Conservation (phyloP, 2,113 vertebrate species). For the Hucho hucho region DNA sequence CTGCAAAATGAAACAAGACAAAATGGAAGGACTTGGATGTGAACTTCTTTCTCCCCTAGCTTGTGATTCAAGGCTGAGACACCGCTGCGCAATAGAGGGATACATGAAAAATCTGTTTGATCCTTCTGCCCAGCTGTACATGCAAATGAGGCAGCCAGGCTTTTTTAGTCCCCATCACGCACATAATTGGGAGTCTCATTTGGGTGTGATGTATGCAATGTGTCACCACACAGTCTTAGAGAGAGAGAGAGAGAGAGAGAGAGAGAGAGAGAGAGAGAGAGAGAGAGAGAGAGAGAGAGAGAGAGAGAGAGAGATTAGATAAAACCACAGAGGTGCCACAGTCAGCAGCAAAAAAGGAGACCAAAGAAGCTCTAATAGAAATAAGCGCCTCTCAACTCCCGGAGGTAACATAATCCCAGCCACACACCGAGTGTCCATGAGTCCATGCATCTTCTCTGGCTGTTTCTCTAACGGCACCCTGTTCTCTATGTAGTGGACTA, state of each 20-base stretch:
- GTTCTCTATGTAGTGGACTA: too few relatives aligned
- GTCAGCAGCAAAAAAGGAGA: background rate
- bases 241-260: too few relatives aligned
- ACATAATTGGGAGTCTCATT: slow-evolving; percentile 5
- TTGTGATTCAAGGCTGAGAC: slow-evolving; percentile 1
- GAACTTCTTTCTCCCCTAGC: background rate
- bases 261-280: too few relatives aligned
- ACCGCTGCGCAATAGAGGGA: background rate
- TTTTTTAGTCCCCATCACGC: background rate
- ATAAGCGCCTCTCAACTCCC: background rate
- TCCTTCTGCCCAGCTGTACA: background rate
- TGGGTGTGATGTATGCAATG: slow-evolving; percentile 15
- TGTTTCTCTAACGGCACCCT: too few relatives aligned
- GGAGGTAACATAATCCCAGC: slow-evolving; percentile 22
- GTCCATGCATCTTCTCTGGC: background rate
- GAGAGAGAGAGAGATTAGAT: background rate
- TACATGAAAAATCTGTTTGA: background rate
- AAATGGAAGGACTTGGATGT: slow-evolving; percentile 13
- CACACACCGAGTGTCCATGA: slow-evolving; percentile 10
- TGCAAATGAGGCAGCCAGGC: background rate
- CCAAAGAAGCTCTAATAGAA: slow-evolving; percentile 6
- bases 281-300: too few relatives aligned
- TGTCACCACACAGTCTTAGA: background rate
- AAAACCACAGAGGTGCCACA: slow-evolving; percentile 19
- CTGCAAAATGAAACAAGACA: slow-evolving; percentile 16